Evolutionary conservation across 2,797 vertebrate genomes (phyloP).

Genomic region (Neopelma chrysocephalum): DNA sequence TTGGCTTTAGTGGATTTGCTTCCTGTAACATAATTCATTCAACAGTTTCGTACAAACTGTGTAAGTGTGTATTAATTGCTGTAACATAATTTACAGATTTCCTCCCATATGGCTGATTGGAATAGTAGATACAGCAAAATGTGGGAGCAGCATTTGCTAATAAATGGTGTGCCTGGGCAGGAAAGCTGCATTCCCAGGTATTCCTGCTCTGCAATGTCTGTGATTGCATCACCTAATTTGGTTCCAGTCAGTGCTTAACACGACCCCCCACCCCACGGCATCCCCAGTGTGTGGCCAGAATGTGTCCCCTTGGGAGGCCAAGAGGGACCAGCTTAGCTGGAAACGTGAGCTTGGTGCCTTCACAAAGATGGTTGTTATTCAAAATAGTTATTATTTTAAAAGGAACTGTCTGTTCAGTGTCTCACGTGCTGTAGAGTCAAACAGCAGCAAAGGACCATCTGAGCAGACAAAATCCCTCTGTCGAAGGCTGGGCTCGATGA

Average conservation of each 20-base stretch:
- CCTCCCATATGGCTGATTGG: slow-evolving; percentile 1
- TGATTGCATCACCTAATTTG: not conserved
- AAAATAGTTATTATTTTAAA: not conserved
- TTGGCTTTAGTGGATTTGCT: slow-evolving; percentile 52
- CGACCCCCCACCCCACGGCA: accelerated
- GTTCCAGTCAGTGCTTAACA: not conserved
- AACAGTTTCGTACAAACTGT: slow-evolving; percentile 30
- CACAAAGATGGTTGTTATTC: not conserved
- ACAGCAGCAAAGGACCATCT: not conserved
- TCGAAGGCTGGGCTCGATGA: accelerated
- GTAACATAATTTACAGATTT: slow-evolving; percentile 16
- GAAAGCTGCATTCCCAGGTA: not conserved
- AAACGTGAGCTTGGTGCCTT: not conserved
- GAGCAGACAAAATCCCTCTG: not conserved
- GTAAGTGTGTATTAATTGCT: slow-evolving; percentile 46
- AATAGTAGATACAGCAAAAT: not conserved
- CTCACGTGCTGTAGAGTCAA: not conserved
- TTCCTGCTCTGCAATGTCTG: not conserved
- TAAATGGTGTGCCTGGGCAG: not conserved
- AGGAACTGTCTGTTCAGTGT: not conserved
- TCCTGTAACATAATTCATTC: slow-evolving; percentile 50
- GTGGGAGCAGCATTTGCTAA: not conserved
- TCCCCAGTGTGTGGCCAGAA: accelerated
- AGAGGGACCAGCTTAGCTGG: not conserved
- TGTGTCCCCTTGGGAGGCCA: not conserved